These are phyloP conservation scores for Drosophila bifasciata DNA, from an alignment of 1,140 invertebrate genomes.

Conservation along the genomic window DNA sequence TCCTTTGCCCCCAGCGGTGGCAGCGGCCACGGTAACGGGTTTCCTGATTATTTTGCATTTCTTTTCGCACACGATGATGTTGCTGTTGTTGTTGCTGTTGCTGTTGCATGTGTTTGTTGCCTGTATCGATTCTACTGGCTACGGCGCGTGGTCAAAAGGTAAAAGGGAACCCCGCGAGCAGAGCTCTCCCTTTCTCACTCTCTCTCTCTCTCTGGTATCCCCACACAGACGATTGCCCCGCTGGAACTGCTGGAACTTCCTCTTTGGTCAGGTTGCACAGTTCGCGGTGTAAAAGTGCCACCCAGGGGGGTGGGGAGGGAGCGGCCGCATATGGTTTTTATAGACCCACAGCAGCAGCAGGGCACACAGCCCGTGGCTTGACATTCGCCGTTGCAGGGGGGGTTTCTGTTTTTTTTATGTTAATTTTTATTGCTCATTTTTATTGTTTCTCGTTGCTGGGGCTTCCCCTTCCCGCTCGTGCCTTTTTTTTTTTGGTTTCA, in stretches of 20 bases:
- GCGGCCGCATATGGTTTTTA: slow-evolving; percentile 47
- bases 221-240: no score
- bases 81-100: slow-evolving; percentile 5
- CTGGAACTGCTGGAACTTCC: slow-evolving; percentile 21
- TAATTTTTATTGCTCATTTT: slow-evolving; percentile 58
- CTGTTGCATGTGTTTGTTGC: slow-evolving; percentile 15
- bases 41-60: no score
- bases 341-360: slow-evolving; percentile 20
- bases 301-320: background rate
- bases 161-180: no score
- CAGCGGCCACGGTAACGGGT: no score
- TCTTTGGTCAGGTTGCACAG: slow-evolving; percentile 32
- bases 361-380: background rate
- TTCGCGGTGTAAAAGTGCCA: slow-evolving; percentile 2
- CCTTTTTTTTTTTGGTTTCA: no score
- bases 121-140: slow-evolving; percentile 41
- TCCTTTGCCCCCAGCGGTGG: no score
- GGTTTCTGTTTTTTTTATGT: slow-evolving; percentile 43
- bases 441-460: slow-evolving; percentile 31
- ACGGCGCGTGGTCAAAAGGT: background rate
- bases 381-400: slow-evolving; percentile 26
- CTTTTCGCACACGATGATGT: no score
- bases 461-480: slow-evolving; percentile 14
- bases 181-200: background rate
- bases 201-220: no score